Percentiles rank a stretch among this genome's conserved stretches.
Evolutionary conservation across 30 jellyfish, hydroid and myxozoan species (phyloP).

Genomic region (Mastigias papua): DNA sequence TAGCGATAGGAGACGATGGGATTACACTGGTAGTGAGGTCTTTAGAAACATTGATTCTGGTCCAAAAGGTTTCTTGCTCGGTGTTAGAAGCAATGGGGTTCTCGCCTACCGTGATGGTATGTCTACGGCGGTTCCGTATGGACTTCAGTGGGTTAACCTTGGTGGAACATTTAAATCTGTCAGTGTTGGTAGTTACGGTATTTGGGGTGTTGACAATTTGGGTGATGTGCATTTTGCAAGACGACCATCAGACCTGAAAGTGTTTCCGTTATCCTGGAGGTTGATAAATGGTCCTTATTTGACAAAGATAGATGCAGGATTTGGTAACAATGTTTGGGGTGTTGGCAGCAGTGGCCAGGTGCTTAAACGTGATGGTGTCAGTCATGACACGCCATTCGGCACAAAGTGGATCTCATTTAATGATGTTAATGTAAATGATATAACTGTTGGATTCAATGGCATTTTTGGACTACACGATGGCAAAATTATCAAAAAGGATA

Average conservation of each 20-base stretch:
- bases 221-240: conserved; percentile 43
- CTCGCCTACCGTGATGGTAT: conserved; percentile 70
- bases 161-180: conserved; percentile 38
- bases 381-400: conserved; percentile 77
- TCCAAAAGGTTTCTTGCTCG: conserved; percentile 44
- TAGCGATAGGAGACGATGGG: conserved; percentile 56
- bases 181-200: conserved; percentile 72
- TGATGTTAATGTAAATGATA: conserved; percentile 13
- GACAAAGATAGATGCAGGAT: conserved; percentile 74
- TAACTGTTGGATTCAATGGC: conserved; percentile 82
- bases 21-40: conserved; percentile 13
- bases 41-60: conserved; percentile 73
- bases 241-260: conserved; percentile 30
- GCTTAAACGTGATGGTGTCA: conserved; percentile 58
- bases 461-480: conserved; percentile 61
- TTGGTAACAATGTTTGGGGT: conserved; percentile 83
- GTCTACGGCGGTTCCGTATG: conserved; percentile 45
- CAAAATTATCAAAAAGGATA: conserved; percentile 4
- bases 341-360: conserved; percentile 61
- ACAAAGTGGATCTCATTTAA: conserved; percentile 47
- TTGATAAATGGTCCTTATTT: conserved; percentile 28
- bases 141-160: conserved; percentile 60
- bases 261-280: conserved; percentile 44
- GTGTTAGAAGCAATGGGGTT: conserved; percentile 21
- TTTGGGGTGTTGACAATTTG: conserved; percentile 66